These are phyloP conservation scores for Melanitta fusca DNA, from an alignment of 2,797 vertebrate genomes.

Conservation along the genomic window DNA sequence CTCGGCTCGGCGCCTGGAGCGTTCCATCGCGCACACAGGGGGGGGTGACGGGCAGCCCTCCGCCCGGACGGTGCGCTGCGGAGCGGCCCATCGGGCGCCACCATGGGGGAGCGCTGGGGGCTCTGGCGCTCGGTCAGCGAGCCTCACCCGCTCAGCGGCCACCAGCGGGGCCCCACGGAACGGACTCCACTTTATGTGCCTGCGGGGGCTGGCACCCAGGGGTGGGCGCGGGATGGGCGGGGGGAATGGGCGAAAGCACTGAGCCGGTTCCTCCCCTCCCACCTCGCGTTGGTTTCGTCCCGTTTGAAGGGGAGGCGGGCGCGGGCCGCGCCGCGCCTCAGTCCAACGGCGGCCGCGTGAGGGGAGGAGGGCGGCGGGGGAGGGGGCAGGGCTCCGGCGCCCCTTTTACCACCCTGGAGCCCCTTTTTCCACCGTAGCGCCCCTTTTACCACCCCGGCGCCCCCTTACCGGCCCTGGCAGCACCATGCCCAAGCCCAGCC, in stretches of 20 bases:
- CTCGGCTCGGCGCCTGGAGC: not conserved
- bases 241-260: no score
- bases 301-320: not conserved
- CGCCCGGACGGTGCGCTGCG: rapidly evolving
- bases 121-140: not conserved
- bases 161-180: no score
- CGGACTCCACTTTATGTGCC: rapidly evolving
- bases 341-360: not conserved
- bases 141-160: no score
- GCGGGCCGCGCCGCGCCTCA: no score
- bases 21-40: not conserved
- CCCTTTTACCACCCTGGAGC: no score
- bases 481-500: not conserved
- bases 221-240: rapidly evolving
- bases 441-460: no score
- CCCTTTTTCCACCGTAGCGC: no score
- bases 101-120: rapidly evolving
- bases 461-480: no score
- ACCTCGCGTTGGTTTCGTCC: not conserved
- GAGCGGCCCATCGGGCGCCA: not conserved
- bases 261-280: rapidly evolving
- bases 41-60: not conserved
- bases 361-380: not conserved
- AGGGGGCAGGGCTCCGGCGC: no score
- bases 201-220: no score